A percentile compares a stretch with the other conserved stretches of the same genome.
Evolutionary conservation across 2,797 vertebrate species (phyloP).

Genomic region (Arnoldichthys spilopterus): DNA sequence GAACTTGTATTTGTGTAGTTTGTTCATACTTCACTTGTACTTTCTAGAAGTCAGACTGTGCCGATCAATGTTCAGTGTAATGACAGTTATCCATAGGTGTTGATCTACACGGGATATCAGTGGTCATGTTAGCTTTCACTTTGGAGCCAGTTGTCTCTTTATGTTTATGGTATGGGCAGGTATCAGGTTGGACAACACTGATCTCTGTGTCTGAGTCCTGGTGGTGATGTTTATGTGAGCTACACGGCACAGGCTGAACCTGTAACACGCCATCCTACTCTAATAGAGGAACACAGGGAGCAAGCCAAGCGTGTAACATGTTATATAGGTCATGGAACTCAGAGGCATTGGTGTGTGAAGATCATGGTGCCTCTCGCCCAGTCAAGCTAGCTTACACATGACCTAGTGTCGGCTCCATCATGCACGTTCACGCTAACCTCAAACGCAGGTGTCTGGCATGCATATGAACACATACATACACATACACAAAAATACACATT

Average conservation of each 20-base stretch:
- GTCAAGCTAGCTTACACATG: conserved; percentile 56
- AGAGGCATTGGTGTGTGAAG: conserved; percentile 81
- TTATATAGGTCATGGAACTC: conserved; percentile 84
- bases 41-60: too few relatives aligned
- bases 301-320: conserved; percentile 78
- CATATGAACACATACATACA: conserved; percentile 29
- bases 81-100: too few relatives aligned
- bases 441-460: conserved; percentile 11
- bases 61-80: too few relatives aligned
- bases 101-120: not conserved
- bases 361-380: conserved; percentile 71
- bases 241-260: conserved; percentile 63
- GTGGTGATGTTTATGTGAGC: conserved; percentile 28
- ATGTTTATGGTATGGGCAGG: conserved; percentile 12
- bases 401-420: conserved; percentile 50
- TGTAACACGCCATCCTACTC: conserved; percentile 75
- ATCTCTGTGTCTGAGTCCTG: conserved; percentile 29
- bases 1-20: too few relatives aligned
- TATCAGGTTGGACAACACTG: conserved; percentile 40
- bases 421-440: conserved; percentile 28
- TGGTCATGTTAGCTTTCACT: not conserved
- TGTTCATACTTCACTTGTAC: too few relatives aligned
- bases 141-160: conserved; percentile 12
- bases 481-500: conserved; percentile 36
- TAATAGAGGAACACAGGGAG: conserved; percentile 73